Base-by-base conservation (phyloP, 2,797 vertebrate species). In the Rachycentron canadum region DNA sequence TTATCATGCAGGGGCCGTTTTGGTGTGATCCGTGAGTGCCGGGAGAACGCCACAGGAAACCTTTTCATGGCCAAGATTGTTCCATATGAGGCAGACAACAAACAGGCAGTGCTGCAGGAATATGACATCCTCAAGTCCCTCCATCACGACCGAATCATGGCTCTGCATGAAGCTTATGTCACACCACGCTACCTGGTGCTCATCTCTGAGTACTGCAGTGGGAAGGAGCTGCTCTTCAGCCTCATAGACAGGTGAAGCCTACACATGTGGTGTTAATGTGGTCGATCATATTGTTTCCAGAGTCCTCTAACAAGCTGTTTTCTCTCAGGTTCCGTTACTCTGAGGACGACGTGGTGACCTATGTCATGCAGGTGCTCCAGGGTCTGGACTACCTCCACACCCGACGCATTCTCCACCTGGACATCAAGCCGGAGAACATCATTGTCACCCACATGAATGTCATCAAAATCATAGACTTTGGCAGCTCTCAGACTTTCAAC, bases 401-500 rank as follows among this genome's bases (percentile, higher is more conserved):
- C 47, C 95, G 91, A 50, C 96, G 95, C 23, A 97, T 99, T 17
- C 95, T 99, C 55, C 98, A 99, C 86, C 94, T 99, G 8, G 98
- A 99, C 91, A 96, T 99, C 88, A 99, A 99, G 86, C 97, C 98
- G 0, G 98, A 99, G 85, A 99, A 99, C 74, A 62, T 99, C 60
- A 92, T 99, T 0, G 84, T 99, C 91, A 97, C 97, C 0, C 92
- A 95, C 85, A 96, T 96, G 94, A 99, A 99, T 0, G 85, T 95
- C 38, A 94, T 99, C 82, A 99, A 99, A 94, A 98, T 99, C 58
- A 97, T 99, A 0, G 98, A 99, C 92, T 99, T 99, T 0, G 98
- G 98, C 87, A 97, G 95, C 0, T 96, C 98, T 70, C 98, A 98
- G 91, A 96, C 89, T 36, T 99, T 97, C 90, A 98, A 97, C 82